Evolutionary conservation across 2,113 vertebrate species (phyloP).

Genomic region (Helogale parvula): DNA sequence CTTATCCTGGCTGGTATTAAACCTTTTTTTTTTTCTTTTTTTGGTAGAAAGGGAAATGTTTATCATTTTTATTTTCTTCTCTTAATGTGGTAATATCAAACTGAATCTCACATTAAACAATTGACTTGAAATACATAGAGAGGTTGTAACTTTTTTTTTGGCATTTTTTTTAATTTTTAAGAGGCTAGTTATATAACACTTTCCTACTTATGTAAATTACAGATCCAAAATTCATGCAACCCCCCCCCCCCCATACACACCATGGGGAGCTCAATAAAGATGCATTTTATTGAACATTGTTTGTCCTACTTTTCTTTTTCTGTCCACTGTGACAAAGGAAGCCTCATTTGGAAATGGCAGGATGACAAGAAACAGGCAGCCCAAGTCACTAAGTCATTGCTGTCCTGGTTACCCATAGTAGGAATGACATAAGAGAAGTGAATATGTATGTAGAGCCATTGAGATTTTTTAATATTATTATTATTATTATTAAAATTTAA

Average conservation of each 20-base stretch:
- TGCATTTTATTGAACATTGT: constrained; percentile 26
- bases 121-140: constrained; percentile 70
- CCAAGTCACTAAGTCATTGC: neutral
- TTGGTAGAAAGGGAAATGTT: constrained; percentile 47
- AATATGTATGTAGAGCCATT: neutral
- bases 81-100: constrained; percentile 49
- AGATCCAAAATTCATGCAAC: constrained; percentile 50
- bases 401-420: neutral
- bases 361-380: neutral
- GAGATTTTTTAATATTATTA: neutral
- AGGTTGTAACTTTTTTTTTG: constrained; percentile 44
- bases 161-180: neutral
- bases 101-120: constrained; percentile 69
- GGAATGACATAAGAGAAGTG: neutral
- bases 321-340: neutral
- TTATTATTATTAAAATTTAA: neutral
- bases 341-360: neutral
- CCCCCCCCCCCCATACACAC: neutral
- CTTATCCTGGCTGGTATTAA: neutral
- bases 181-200: constrained; percentile 34
- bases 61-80: constrained; percentile 45
- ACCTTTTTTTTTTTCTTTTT: neutral
- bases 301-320: neutral
- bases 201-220: constrained; percentile 68
- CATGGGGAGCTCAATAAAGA: constrained; percentile 72